A percentile compares a stretch with the other conserved stretches of the same genome.
Evolutionary conservation across 2,797 vertebrate species (phyloP).

Genomic region (Neopelma chrysocephalum): DNA sequence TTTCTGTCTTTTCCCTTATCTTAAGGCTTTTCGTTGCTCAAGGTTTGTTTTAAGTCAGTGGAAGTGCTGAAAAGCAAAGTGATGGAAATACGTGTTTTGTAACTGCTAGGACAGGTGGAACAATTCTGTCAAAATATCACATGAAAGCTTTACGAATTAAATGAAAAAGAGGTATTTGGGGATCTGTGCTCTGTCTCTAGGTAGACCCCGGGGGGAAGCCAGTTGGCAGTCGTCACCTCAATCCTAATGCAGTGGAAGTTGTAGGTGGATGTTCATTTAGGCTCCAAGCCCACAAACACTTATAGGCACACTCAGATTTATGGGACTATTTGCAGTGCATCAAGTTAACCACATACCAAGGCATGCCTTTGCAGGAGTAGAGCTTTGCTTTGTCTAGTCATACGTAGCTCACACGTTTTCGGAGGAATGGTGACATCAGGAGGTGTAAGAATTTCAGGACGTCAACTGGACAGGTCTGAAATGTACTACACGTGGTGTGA

Average conservation of each 20-base stretch:
- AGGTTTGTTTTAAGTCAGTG: constrained; percentile 3
- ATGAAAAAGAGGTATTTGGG: neutral
- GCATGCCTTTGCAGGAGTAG: neutral
- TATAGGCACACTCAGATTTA: neutral
- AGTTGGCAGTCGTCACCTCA: neutral
- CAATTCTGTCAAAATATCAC: constrained; percentile 14
- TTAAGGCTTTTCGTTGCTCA: neutral
- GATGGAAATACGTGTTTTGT: neutral
- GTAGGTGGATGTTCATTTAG: neutral
- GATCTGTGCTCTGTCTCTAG: neutral
- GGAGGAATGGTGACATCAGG: neutral
- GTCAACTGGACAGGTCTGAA: neutral
- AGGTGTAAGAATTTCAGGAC: neutral
- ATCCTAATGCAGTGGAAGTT: neutral
- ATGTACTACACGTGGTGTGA: neutral
- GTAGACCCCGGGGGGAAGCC: neutral
- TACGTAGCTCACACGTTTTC: neutral
- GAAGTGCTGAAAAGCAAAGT: constrained; percentile 28
- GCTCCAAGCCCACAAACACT: neutral
- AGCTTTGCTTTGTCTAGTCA: neutral
- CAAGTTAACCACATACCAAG: neutral
- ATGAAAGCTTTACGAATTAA: neutral
- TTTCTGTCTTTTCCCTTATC: neutral
- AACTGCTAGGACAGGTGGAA: constrained; percentile 16
- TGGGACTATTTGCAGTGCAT: neutral